Percentiles rank a stretch among this genome's conserved stretches.
These are phyloP conservation scores for Falco biarmicus DNA, from an alignment of 2,797 vertebrate species.

Conservation along the genomic window DNA sequence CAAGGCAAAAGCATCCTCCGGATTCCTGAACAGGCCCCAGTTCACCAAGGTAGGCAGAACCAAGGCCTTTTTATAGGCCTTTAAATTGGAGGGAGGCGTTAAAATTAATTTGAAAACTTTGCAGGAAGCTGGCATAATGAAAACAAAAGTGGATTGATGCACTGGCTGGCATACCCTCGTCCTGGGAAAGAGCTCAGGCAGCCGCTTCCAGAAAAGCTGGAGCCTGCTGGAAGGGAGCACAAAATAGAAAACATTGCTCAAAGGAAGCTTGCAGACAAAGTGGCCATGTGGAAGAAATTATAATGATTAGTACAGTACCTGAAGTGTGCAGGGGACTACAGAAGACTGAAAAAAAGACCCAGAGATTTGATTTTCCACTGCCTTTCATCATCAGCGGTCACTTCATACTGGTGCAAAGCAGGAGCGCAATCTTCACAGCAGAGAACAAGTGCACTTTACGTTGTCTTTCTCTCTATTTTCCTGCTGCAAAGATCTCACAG, in stretches of 20 bases:
- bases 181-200: conserved; percentile 69
- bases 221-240: conserved; percentile 37
- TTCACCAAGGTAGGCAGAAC: conserved; percentile 64
- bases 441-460: conserved; percentile 14
- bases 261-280: conserved; percentile 40
- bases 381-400: neutral
- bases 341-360: conserved; percentile 1
- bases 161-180: conserved; percentile 48
- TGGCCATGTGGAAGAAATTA: conserved; percentile 49
- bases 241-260: conserved; percentile 29
- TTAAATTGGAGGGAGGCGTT: conserved; percentile 71
- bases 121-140: conserved; percentile 74
- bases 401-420: neutral
- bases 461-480: neutral
- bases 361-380: conserved; percentile 48
- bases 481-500: neutral
- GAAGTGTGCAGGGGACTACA: conserved; percentile 22
- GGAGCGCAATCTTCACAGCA: neutral
- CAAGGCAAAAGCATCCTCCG: neutral
- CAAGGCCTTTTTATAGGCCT: conserved; percentile 64
- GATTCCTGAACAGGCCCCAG: conserved; percentile 56
- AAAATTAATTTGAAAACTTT: conserved; percentile 78
- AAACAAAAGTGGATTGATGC: conserved; percentile 71
- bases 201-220: conserved; percentile 42
- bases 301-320: conserved; percentile 27